These are phyloP conservation scores for Eristalis intricaria DNA, from an alignment of 2,888 invertebrate species.

Conservation along the genomic window DNA sequence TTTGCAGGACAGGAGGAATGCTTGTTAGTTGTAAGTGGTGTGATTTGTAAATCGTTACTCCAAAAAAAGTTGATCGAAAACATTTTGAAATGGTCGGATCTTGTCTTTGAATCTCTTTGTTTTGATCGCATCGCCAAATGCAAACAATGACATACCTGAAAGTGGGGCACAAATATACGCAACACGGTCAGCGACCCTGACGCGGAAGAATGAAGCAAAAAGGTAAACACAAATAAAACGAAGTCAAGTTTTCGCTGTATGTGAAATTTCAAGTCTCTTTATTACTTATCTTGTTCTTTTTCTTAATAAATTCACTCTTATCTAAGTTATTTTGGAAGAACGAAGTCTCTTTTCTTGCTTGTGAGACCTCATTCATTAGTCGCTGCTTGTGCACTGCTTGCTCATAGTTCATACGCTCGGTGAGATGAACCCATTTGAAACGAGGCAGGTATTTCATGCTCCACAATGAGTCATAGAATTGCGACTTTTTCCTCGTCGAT, in stretches of 20 bases:
- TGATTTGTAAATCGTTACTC: neutral
- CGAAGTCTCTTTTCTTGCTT: slow-evolving; percentile 94
- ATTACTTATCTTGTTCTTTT: slow-evolving; percentile 76
- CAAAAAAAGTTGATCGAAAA: neutral
- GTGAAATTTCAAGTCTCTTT: slow-evolving; percentile 43
- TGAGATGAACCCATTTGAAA: slow-evolving; percentile 98
- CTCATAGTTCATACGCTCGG: slow-evolving; percentile 96
- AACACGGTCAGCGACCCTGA: neutral
- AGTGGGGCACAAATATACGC: neutral
- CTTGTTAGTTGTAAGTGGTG: neutral
- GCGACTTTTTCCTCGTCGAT: slow-evolving; percentile 91
- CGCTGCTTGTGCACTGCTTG: slow-evolving; percentile 93
- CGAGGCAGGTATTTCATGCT: slow-evolving; percentile 96
- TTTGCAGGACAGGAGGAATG: neutral
- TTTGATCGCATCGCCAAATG: neutral
- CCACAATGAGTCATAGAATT: slow-evolving; percentile 96
- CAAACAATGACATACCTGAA: neutral
- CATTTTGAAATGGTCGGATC: neutral
- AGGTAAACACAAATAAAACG: neutral
- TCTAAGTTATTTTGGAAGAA: slow-evolving; percentile 93
- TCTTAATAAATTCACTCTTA: slow-evolving; percentile 87
- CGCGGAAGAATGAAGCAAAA: neutral
- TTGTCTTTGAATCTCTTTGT: neutral
- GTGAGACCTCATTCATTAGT: slow-evolving; percentile 91
- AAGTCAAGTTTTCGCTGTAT: neutral